phyloP scores from a whole-genome alignment of 1,140 invertebrate genomes.

The Antheraea mylitta region DNA sequence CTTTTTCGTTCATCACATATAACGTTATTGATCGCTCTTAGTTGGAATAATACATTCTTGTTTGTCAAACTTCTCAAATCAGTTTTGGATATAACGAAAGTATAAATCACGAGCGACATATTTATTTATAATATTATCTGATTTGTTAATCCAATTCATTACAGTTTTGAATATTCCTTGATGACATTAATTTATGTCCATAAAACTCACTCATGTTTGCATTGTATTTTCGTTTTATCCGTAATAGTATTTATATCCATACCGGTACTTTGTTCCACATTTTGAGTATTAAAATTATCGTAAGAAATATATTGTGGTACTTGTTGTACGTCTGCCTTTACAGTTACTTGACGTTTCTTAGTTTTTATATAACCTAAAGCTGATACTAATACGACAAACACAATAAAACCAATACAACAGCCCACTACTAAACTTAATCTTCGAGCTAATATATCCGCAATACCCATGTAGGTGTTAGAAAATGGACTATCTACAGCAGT shows the following conservation, averaged over 20 bases:
- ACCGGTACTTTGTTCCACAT: constrained; percentile 70
- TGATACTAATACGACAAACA: constrained; percentile 90
- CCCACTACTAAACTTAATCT: constrained; percentile 91
- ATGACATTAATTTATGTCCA: background rate
- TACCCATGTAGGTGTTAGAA: constrained; percentile 82
- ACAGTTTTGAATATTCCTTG: background rate
- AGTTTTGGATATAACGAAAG: constrained; percentile 39
- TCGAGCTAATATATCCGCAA: constrained; percentile 85
- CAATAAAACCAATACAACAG: constrained; percentile 90
- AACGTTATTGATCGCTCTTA: constrained; percentile 54
- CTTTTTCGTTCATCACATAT: constrained; percentile 54
- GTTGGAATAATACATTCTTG: constrained; percentile 51
- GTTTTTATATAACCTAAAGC: constrained; percentile 92
- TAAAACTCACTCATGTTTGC: constrained; percentile 28
- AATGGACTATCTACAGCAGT: constrained; percentile 82
- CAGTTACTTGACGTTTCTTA: constrained; percentile 87
- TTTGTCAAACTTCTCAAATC: constrained; percentile 44
- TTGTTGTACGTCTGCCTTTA: constrained; percentile 83
- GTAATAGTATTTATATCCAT: constrained; percentile 68
- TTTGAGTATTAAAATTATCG: constrained; percentile 66
- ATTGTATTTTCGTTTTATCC: constrained; percentile 55
- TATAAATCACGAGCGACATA: constrained; percentile 38
- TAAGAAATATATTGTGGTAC: constrained; percentile 80
- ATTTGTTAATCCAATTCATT: constrained; percentile 30
- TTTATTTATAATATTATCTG: constrained; percentile 39